Evolutionary conservation across 2,113 vertebrate genomes (phyloP).

Genomic region (Crotalus helleri): DNA sequence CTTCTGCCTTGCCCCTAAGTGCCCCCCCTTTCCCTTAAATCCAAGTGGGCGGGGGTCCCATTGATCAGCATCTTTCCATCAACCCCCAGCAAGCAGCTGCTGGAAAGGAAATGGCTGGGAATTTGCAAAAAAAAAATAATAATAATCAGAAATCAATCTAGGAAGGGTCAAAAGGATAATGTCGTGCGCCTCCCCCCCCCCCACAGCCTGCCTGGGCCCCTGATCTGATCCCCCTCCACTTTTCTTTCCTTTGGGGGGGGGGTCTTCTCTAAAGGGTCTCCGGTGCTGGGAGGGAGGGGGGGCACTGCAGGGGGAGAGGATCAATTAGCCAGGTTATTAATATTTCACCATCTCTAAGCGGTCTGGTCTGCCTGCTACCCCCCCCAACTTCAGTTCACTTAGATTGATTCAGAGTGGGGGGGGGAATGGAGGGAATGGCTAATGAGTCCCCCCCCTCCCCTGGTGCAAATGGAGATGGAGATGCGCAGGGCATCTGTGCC

Average conservation of each 20-base stretch:
- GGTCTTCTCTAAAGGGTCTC: conserved; percentile 25
- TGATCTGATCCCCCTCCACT: not conserved
- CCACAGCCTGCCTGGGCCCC: not conserved
- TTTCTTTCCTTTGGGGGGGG: not conserved
- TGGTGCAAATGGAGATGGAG: not conserved
- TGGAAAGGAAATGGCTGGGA: conserved; percentile 75
- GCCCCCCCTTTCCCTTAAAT: not conserved
- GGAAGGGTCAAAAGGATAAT: conserved; percentile 49
- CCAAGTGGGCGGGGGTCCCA: conserved; percentile 35
- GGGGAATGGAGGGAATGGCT: not conserved
- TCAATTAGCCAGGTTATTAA: conserved; percentile 50
- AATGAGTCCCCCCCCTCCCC: not conserved
- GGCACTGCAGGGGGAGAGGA: not conserved
- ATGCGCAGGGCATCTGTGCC: not conserved
- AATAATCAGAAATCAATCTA: conserved; percentile 71
- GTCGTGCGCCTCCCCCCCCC: not conserved
- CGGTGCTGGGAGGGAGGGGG: not conserved
- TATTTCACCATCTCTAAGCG: conserved; percentile 45
- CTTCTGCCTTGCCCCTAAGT: not conserved
- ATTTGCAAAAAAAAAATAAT: conserved; percentile 50
- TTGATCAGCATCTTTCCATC: conserved; percentile 64
- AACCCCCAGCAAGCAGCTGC: conserved; percentile 45
- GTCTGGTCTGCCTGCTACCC: conserved; percentile 13
- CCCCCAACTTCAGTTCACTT: not conserved
- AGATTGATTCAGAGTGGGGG: not conserved